These are phyloP conservation scores for Propithecus coquereli DNA, from an alignment of 2,113 vertebrate species.

Conservation along the genomic window DNA sequence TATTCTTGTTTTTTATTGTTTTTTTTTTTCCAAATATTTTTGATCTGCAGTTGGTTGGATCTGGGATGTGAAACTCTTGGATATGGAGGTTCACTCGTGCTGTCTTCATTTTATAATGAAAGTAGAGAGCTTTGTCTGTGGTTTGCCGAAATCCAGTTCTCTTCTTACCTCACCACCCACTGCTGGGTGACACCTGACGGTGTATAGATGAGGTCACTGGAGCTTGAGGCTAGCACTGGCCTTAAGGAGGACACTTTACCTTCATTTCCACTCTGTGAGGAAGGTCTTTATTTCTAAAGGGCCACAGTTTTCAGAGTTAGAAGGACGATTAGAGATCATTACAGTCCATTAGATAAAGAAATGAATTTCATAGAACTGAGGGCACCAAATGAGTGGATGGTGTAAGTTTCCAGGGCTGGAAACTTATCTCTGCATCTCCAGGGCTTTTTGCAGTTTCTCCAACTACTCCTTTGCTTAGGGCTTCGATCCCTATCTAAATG, in stretches of 20 bases:
- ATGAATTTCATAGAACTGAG: neutral
- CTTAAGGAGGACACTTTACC: neutral
- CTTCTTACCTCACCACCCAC: neutral
- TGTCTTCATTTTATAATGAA: neutral
- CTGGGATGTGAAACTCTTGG: neutral
- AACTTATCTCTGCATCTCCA: neutral
- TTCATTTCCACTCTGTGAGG: neutral
- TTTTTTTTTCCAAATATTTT: neutral
- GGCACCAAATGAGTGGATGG: neutral
- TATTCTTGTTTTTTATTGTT: neutral
- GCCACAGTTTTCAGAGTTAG: neutral
- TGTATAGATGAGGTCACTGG: neutral
- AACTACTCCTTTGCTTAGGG: neutral
- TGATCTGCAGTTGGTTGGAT: neutral
- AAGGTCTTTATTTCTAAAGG: neutral
- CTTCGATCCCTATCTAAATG: neutral
- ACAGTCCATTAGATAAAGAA: neutral
- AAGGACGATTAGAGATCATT: neutral
- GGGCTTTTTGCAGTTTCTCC: neutral
- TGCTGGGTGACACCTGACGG: neutral
- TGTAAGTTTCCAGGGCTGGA: neutral
- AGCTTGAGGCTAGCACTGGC: neutral
- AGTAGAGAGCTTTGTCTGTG: neutral
- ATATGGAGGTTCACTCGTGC: neutral
- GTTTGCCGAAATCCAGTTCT: neutral